Evolutionary conservation across 2,113 vertebrate species (phyloP).

Genomic region (Prietella phreatophila): DNA sequence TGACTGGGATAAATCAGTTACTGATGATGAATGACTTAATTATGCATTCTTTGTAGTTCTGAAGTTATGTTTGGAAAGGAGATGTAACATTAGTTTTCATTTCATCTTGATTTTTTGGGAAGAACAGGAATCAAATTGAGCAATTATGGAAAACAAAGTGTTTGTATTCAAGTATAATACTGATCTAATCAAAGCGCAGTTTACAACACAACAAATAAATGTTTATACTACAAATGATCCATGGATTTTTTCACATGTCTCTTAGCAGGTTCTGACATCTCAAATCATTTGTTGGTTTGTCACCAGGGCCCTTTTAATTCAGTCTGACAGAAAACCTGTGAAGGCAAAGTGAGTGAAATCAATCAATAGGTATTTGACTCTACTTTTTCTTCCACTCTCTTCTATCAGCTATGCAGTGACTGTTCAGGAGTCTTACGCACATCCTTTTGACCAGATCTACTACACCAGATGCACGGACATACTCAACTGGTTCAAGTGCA

Average conservation of each 20-base stretch:
- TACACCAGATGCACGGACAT: constrained; percentile 98
- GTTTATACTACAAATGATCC: not conserved
- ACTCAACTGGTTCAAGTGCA: constrained; percentile 99
- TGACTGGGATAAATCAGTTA: not conserved
- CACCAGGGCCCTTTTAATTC: not conserved
- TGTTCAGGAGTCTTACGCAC: constrained; percentile 94
- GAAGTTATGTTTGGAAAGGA: constrained; percentile 8
- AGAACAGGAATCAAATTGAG: not conserved
- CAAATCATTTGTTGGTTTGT: not conserved
- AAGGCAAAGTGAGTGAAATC: constrained; percentile 2
- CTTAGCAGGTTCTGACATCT: not conserved
- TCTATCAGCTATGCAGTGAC: constrained; percentile 91
- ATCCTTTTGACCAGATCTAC: constrained; percentile 98
- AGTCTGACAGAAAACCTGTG: not conserved
- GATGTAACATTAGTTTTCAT: not conserved
- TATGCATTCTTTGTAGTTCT: constrained; percentile 4
- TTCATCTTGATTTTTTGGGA: not conserved
- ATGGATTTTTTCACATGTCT: not conserved
- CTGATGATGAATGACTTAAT: not conserved
- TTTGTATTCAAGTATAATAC: not conserved
- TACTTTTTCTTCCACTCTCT: not conserved
- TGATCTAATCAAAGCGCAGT: not conserved
- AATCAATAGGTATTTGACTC: constrained; percentile 6
- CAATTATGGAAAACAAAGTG: not conserved
- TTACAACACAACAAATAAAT: not conserved